phyloP scores from a whole-genome alignment of 1,140 invertebrate species.

The Bemisia tabaci region DNA sequence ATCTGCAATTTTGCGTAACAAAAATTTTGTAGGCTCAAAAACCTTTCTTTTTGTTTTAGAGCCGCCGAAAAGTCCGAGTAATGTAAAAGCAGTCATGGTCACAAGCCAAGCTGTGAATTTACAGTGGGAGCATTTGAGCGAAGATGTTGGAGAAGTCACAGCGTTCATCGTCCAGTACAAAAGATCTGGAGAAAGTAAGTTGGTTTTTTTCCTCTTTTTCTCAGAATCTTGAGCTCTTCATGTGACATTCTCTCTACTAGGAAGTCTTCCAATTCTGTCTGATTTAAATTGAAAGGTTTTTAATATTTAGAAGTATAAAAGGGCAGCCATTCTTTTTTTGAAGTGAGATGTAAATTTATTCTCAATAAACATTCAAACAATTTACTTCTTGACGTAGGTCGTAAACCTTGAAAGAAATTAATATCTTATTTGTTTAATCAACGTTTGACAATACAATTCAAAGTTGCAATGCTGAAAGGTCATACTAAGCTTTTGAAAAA shows the following conservation, averaged over 20 bases:
- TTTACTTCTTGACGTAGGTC: too few relatives aligned
- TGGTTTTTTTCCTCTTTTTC: neutral
- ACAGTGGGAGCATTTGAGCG: conserved; percentile 55
- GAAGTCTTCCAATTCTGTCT: neutral
- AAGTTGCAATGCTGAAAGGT: too few relatives aligned
- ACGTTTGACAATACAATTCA: too few relatives aligned
- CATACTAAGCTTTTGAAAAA: too few relatives aligned
- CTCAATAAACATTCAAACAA: too few relatives aligned
- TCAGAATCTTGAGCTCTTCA: neutral
- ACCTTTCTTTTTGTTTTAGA: conserved; percentile 36
- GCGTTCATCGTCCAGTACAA: conserved; percentile 61
- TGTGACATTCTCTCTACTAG: neutral
- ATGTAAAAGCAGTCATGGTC: conserved; percentile 50
- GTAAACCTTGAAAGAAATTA: too few relatives aligned
- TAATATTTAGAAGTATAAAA: too few relatives aligned
- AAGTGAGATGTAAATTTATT: too few relatives aligned
- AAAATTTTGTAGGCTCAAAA: too few relatives aligned
- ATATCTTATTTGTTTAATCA: too few relatives aligned
- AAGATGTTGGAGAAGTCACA: conserved; percentile 51
- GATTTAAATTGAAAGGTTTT: neutral
- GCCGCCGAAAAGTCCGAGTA: conserved; percentile 52
- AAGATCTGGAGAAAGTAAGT: conserved; percentile 40
- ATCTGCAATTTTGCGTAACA: too few relatives aligned
- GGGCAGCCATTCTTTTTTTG: too few relatives aligned
- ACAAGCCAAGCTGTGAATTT: conserved; percentile 55